A percentile compares a stretch with the other conserved stretches of the same genome.
Conservation (phyloP, 92 coral and sea anemone species). For the Metridium senile region DNA sequence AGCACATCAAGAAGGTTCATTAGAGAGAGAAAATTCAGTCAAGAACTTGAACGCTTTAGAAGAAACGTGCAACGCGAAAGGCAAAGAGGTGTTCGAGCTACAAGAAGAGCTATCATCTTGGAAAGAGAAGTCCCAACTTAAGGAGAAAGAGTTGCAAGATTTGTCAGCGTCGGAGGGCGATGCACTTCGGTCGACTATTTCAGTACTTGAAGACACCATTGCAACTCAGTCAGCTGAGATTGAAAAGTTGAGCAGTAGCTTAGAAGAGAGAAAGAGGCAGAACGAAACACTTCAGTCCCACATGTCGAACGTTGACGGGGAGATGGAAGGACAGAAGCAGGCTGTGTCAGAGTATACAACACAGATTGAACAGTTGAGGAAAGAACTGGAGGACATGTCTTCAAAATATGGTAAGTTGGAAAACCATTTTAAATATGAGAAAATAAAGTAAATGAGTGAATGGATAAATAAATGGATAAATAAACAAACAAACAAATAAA, state of each 20-base stretch:
- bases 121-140: conserved; percentile 56
- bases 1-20: conserved; percentile 30
- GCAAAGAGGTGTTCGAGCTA: conserved; percentile 30
- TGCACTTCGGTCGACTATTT: conserved; percentile 52
- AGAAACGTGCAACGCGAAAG: conserved; percentile 49
- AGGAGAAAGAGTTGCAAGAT: conserved; percentile 68
- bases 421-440: too few species aligned
- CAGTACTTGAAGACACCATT: conserved; percentile 44
- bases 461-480: neutral
- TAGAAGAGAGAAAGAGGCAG: conserved; percentile 51
- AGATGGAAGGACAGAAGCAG: conserved; percentile 56
- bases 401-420: conserved; percentile 56
- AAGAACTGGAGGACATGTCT: conserved; percentile 50
- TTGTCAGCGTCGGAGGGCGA: conserved; percentile 37
- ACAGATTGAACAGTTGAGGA: conserved; percentile 53
- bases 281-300: conserved; percentile 62
- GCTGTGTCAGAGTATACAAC: conserved; percentile 38
- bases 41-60: conserved; percentile 28
- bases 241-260: conserved; percentile 55
- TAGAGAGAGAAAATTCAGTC: conserved; percentile 48
- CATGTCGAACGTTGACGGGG: conserved; percentile 50
- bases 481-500: too few species aligned
- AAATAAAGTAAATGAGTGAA: neutral
- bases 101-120: conserved; percentile 51
- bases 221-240: conserved; percentile 57